Conservation (phyloP, 2,888 invertebrate genomes). For the Polymixis flavicincta region DNA sequence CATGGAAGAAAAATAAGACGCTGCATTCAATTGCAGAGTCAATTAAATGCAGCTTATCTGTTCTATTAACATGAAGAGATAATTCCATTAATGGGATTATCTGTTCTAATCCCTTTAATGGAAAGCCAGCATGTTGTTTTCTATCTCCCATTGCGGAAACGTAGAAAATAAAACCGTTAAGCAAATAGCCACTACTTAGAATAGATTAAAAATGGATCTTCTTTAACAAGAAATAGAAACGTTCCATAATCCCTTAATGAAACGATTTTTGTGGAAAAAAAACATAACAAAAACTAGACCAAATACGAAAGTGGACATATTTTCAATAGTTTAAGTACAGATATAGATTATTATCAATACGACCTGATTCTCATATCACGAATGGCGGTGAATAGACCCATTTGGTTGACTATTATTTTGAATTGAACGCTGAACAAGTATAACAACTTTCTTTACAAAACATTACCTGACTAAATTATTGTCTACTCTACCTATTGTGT, state of each 20-base stretch:
- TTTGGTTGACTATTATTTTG: conserved; percentile 54
- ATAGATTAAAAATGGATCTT: conserved; percentile 10
- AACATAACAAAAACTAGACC: neutral
- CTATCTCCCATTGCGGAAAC: conserved; percentile 6
- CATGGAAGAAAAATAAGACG: neutral
- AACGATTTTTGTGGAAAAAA: neutral
- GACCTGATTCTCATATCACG: conserved; percentile 49
- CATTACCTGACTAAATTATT: conserved; percentile 37
- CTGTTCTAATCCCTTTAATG: conserved; percentile 14
- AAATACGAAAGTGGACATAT: conserved; percentile 7
- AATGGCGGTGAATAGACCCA: conserved; percentile 58
- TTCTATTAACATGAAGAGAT: too few relatives aligned
- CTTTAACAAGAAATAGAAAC: neutral
- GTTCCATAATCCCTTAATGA: neutral
- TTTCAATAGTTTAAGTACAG: conserved; percentile 34
- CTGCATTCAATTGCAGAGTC: too few relatives aligned
- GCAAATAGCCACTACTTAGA: conserved; percentile 15
- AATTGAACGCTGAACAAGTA: conserved; percentile 52
- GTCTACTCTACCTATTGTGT: conserved; percentile 39
- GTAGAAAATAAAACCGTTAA: conserved; percentile 16
- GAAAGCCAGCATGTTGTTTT: conserved; percentile 5
- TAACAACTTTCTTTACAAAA: conserved; percentile 52
- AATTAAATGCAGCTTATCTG: conserved; percentile 1
- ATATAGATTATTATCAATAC: conserved; percentile 49
- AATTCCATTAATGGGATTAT: too few relatives aligned